These are phyloP conservation scores for Pseudorhombus dupliciocellatus DNA, from an alignment of 2,113 vertebrate genomes.

Conservation along the genomic window DNA sequence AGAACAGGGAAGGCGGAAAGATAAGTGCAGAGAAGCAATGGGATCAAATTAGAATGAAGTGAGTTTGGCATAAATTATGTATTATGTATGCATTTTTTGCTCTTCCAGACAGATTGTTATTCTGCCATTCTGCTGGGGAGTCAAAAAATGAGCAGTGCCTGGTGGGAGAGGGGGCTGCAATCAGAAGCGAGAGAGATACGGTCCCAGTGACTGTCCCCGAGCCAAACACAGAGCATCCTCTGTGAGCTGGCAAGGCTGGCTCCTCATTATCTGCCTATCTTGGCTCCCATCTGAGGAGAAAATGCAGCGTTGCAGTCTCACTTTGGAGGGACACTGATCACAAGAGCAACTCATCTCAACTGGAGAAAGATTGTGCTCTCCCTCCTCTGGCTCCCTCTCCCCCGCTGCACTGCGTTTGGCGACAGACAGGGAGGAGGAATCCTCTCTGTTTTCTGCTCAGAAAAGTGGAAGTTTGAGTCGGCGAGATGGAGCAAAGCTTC, in stretches of 20 bases:
- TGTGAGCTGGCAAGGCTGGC: conserved; percentile 57
- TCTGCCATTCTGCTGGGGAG: conserved; percentile 33
- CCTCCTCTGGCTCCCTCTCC: conserved; percentile 12
- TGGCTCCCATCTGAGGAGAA: conserved; percentile 72
- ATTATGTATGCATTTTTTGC: conserved; percentile 54
- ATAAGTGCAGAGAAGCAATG: conserved; percentile 56
- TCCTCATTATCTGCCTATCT: conserved; percentile 77
- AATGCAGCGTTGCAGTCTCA: conserved; percentile 74
- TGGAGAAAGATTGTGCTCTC: conserved; percentile 58
- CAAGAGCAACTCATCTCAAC: conserved; percentile 72
- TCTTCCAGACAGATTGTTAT: conserved; percentile 35
- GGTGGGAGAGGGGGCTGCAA: conserved; percentile 31
- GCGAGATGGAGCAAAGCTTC: conserved; percentile 75
- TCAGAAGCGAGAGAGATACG: conserved; percentile 44
- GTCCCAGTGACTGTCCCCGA: conserved; percentile 50
- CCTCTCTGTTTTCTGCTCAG: conserved; percentile 61
- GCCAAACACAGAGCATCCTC: conserved; percentile 63
- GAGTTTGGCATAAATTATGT: conserved; percentile 53
- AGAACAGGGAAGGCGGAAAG: conserved; percentile 27
- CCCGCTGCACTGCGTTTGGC: conserved; percentile 31
- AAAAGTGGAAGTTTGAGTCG: conserved; percentile 73
- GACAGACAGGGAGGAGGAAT: conserved; percentile 65
- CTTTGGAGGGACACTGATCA: conserved; percentile 78
- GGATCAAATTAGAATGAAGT: conserved; percentile 62
- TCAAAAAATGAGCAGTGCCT: conserved; percentile 49